Conservation (phyloP, 2,113 vertebrate species). For the Bos javanicus region DNA sequence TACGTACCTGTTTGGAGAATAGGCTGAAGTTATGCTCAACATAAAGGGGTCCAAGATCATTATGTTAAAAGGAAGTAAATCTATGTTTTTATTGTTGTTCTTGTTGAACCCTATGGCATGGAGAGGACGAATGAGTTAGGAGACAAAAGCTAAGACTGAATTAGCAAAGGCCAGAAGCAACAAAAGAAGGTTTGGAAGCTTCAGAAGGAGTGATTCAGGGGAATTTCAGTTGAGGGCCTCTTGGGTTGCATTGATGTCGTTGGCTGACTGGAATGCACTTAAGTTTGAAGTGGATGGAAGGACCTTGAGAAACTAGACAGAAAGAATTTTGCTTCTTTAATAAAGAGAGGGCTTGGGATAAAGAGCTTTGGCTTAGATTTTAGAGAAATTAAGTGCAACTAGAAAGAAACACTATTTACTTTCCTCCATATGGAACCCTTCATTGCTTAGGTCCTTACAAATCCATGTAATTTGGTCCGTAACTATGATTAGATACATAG, state of each 20-base stretch:
- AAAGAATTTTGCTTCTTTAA: slow-evolving; percentile 32
- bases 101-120: background rate
- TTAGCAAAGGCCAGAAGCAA: slow-evolving; percentile 38
- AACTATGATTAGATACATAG: background rate
- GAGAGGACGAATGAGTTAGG: background rate
- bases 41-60: background rate
- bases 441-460: background rate
- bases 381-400: background rate
- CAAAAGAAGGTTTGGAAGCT: background rate
- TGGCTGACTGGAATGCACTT: slow-evolving; percentile 21
- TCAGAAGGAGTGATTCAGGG: slow-evolving; percentile 23
- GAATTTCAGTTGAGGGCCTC: slow-evolving; percentile 6
- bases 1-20: background rate
- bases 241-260: background rate
- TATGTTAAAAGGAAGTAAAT: slow-evolving; percentile 14
- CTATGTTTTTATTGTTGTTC: background rate
- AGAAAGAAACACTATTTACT: background rate
- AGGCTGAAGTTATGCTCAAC: background rate
- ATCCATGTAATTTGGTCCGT: background rate
- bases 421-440: background rate
- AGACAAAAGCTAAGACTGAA: slow-evolving; percentile 11
- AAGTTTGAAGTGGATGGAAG: slow-evolving; percentile 27
- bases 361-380: background rate
- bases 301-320: slow-evolving; percentile 15
- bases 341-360: background rate